A percentile compares a stretch with the other conserved stretches of the same genome.
Conservation (phyloP, 2,797 vertebrate genomes). For the Mycteria americana region DNA sequence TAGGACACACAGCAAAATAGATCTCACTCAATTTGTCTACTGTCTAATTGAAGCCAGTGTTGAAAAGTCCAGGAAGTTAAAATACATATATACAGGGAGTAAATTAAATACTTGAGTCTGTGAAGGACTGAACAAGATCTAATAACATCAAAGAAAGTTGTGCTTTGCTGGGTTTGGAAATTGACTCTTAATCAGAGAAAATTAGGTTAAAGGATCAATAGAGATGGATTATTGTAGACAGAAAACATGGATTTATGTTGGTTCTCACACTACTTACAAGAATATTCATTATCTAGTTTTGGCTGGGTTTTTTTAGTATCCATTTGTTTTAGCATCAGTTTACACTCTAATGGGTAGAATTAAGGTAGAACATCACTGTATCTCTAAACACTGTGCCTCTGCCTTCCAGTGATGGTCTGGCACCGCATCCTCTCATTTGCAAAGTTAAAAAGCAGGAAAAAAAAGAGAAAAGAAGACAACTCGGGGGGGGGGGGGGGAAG, state of each 20-base stretch:
- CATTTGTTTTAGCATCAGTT: neutral
- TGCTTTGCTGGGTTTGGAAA: constrained; percentile 63
- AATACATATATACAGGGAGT: neutral
- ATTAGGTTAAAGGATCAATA: constrained; percentile 68
- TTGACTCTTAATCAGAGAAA: constrained; percentile 57
- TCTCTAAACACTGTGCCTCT: neutral
- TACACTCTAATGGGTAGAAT: neutral
- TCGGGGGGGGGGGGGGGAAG: accelerated
- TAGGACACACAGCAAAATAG: neutral
- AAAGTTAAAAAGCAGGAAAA: neutral
- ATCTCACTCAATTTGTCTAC: neutral
- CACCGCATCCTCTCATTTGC: neutral
- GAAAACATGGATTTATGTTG: constrained; percentile 50
- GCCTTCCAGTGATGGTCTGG: neutral
- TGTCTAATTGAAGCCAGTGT: neutral
- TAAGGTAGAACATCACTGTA: neutral
- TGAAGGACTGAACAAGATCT: constrained; percentile 29
- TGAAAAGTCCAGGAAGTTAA: neutral
- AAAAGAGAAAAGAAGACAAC: neutral
- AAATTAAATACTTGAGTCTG: constrained; percentile 20
- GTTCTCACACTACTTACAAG: constrained; percentile 39
- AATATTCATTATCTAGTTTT: constrained; percentile 33
- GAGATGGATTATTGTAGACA: constrained; percentile 59
- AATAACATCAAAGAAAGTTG: constrained; percentile 52
- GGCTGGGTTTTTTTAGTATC: constrained; percentile 2